These are phyloP conservation scores for Junonia oenone DNA, from an alignment of 2,888 invertebrate species.

Conservation along the genomic window DNA sequence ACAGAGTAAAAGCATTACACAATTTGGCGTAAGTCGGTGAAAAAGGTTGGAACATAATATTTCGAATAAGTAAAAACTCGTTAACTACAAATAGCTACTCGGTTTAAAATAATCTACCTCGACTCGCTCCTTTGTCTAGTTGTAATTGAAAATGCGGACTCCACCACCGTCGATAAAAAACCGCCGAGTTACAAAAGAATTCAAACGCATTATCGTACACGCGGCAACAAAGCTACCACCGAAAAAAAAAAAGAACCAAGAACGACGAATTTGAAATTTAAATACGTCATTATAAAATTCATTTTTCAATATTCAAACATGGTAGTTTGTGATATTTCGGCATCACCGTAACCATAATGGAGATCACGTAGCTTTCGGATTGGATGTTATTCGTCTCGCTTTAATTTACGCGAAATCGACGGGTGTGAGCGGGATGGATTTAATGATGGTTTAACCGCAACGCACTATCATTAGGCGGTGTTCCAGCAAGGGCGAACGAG, in stretches of 20 bases:
- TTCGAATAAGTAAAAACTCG: conserved; percentile 5
- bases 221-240: neutral
- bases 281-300: conserved; percentile 19
- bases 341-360: conserved; percentile 57
- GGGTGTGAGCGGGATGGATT: conserved; percentile 62
- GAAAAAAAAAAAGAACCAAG: conserved; percentile 9
- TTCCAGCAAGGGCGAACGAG: conserved; percentile 51
- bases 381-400: conserved; percentile 57
- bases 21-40: too few relatives aligned
- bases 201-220: conserved; percentile 54
- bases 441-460: conserved; percentile 72
- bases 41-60: neutral
- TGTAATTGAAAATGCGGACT: conserved; percentile 41
- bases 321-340: conserved; percentile 25
- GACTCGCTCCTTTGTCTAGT: conserved; percentile 29
- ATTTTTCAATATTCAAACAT: conserved; percentile 24
- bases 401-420: conserved; percentile 48
- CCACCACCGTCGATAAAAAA: conserved; percentile 56
- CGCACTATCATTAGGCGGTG: conserved; percentile 66
- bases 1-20: too few relatives aligned
- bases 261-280: conserved; percentile 18
- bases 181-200: conserved; percentile 59
- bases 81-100: conserved; percentile 21
- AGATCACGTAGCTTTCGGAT: conserved; percentile 70
- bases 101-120: conserved; percentile 18